Base-by-base conservation (phyloP, 2,113 vertebrate species). In the Nasalis larvatus region DNA sequence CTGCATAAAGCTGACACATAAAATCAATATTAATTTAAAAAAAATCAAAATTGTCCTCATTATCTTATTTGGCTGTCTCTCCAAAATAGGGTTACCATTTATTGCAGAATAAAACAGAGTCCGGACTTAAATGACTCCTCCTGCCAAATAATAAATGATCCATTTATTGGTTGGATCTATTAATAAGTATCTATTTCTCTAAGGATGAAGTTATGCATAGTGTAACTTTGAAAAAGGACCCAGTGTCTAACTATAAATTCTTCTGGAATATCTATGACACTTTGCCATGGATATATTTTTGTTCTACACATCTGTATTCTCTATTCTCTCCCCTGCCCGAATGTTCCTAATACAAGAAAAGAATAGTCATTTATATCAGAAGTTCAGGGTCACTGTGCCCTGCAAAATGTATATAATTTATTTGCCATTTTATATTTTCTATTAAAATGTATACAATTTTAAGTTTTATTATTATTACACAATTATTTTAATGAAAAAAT, bases 21-120 rank as follows among this genome's bases (percentile, higher is more conserved):
- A 95, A 96, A 95, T 98, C 97, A 98, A 92, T 97, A 96, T 93
- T 97, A 97, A 98, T 98, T 98, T 8, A 93, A 95, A 76, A 8
- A 86, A 83, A 71, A 96, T 94, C 84, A 98, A 97, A 97, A 94
- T 94, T 89, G 32, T 88, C 92, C 37, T 97, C 63, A 87, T 91
- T 97, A 95, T 90, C 88, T 94, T 88, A 98, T 92, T 93, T 98
- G 76, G 47, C 54, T 97, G 27, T 77, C 81, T 97, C 42, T 96
- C 21, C 58, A 77, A 0, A 47, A 49, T 74, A 89, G 68, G 5
- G 80, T 76, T 90, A 94, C 25, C 27, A 97, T 96, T 54, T 56
- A 83, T 66, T 76, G 86, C 68, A 97, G 85, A 94, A 93, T 4
- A 35, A 42, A 86, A 16, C 32, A 91, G 58, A 97, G 8, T 76